Conservation (phyloP, 2,113 vertebrate species). For the Alligator mississippiensis region DNA sequence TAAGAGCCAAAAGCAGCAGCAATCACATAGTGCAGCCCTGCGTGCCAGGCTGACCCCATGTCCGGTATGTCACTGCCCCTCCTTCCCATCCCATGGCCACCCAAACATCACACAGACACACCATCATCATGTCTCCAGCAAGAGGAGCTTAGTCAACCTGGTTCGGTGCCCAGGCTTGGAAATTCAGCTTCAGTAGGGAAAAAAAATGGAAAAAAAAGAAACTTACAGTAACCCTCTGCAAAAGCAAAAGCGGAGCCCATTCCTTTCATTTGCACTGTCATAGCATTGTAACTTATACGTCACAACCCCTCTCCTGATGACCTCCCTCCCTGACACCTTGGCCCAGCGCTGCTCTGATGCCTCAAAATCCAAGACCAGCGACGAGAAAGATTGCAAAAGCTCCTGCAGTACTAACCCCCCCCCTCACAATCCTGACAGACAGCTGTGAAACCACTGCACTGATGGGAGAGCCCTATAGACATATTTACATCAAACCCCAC, state of each 20-base stretch:
- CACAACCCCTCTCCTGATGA: background rate
- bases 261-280: background rate
- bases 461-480: background rate
- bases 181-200: conserved; percentile 8
- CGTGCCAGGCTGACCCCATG: background rate
- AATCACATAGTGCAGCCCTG: background rate
- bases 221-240: background rate
- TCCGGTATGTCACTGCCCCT: background rate
- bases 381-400: no score
- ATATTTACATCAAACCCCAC: background rate
- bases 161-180: background rate
- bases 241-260: background rate
- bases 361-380: background rate
- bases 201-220: background rate
- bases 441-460: no score
- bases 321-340: background rate
- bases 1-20: background rate
- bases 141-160: background rate
- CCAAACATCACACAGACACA: background rate
- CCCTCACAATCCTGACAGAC: no score
- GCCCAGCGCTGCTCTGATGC: background rate
- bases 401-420: no score
- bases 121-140: background rate
- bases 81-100: background rate
- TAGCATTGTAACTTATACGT: background rate